Evolutionary conservation across 2,113 vertebrate genomes (phyloP).

Genomic region (Carlito syrichta): DNA sequence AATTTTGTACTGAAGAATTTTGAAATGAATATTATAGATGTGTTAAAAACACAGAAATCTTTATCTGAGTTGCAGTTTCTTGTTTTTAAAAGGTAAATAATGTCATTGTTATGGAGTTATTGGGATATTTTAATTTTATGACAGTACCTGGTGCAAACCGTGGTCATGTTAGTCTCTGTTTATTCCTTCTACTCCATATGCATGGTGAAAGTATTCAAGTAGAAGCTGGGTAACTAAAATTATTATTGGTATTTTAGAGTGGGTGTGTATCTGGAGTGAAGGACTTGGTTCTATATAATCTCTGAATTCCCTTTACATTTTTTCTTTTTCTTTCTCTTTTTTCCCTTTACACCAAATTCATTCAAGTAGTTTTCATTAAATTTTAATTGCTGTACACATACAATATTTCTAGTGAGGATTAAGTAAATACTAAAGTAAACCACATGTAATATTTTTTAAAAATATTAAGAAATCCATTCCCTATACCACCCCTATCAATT

Average conservation of each 20-base stretch:
- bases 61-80: not conserved
- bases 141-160: not conserved
- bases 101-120: not conserved
- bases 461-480: not conserved
- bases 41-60: conserved; percentile 30
- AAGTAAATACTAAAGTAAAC: not conserved
- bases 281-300: not conserved
- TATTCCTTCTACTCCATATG: not conserved
- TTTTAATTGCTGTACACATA: not conserved
- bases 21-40: not conserved
- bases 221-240: not conserved
- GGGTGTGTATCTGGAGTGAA: not conserved
- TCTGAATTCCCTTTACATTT: not conserved
- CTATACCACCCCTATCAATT: not conserved
- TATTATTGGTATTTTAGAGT: not conserved
- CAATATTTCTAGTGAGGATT: not conserved
- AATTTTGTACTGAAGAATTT: conserved; percentile 20
- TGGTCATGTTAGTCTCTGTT: not conserved
- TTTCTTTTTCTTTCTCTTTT: not conserved
- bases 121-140: not conserved
- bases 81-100: not conserved
- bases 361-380: not conserved
- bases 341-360: not conserved
- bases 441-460: not conserved
- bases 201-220: not conserved